Percentiles rank a stretch among this genome's conserved stretches.
These are phyloP conservation scores for Leuciscus idus DNA, from an alignment of 2,113 vertebrate genomes.

Conservation along the genomic window DNA sequence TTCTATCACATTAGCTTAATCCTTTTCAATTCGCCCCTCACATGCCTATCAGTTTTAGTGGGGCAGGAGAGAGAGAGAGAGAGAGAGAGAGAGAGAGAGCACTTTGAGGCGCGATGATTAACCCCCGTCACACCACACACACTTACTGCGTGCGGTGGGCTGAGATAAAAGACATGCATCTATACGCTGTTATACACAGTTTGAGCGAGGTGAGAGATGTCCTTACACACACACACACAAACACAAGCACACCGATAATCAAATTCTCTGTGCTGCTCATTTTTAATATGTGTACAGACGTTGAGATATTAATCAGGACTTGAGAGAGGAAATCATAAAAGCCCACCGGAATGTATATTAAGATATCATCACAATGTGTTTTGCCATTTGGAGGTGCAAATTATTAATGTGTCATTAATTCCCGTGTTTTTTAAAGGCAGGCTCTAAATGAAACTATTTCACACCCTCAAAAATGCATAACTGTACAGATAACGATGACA, in stretches of 20 bases:
- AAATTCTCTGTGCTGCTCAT: slow-evolving; percentile 15
- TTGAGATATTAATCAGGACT: slow-evolving; percentile 1
- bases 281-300: background rate
- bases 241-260: background rate
- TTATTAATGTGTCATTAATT: slow-evolving; percentile 17
- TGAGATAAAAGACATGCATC: slow-evolving; percentile 73
- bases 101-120: slow-evolving; percentile 59
- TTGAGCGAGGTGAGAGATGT: background rate
- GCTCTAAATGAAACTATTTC: background rate
- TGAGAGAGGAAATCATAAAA: background rate
- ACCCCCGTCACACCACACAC: slow-evolving; percentile 58
- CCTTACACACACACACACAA: background rate
- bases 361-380: background rate
- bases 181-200: slow-evolving; percentile 56
- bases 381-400: slow-evolving; percentile 1
- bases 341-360: background rate
- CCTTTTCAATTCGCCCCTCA: slow-evolving; percentile 69
- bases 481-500: background rate
- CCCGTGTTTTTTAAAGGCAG: background rate
- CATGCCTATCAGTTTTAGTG: slow-evolving; percentile 62
- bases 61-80: slow-evolving; percentile 61
- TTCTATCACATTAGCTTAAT: slow-evolving; percentile 76
- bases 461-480: background rate
- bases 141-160: slow-evolving; percentile 62
- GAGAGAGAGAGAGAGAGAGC: slow-evolving; percentile 34